Evolutionary conservation across 2,888 invertebrate species (phyloP).

Genomic region (Nephrotoma guestfalica): DNA sequence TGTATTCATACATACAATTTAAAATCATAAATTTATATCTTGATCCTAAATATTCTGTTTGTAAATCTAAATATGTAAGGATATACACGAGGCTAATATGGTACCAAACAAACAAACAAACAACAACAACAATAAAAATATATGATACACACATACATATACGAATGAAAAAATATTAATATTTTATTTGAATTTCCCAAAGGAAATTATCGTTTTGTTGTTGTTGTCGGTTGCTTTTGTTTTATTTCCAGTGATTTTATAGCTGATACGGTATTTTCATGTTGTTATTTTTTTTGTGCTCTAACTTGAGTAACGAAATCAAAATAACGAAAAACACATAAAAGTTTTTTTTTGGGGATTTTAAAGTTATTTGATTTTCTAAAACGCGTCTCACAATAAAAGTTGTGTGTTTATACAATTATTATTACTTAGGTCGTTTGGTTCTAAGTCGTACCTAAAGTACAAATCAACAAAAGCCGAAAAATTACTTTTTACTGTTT

Average conservation of each 20-base stretch:
- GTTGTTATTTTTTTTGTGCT: not conserved
- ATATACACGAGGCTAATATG: not conserved
- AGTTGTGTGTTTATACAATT: not conserved
- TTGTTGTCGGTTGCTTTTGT: not conserved
- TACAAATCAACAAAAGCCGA: not conserved
- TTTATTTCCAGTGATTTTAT: not conserved
- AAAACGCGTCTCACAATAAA: not conserved
- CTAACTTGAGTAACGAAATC: not conserved
- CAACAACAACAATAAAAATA: not conserved
- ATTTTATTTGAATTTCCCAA: not conserved
- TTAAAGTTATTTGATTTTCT: not conserved
- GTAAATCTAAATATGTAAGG: not conserved
- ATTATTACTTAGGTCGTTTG: not conserved
- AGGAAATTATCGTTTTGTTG: not conserved
- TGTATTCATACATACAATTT: not conserved
- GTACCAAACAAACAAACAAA: not conserved
- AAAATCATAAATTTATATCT: not conserved
- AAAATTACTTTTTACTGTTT: not conserved
- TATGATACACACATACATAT: not conserved
- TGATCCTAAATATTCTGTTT: not conserved
- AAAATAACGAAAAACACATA: not conserved
- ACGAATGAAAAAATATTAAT: not conserved
- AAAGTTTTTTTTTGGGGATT: not conserved
- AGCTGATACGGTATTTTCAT: not conserved
- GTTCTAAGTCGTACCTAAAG: not conserved